Evolutionary conservation across 2,797 vertebrate species (phyloP).

Genomic region (Myotis vivesi): DNA sequence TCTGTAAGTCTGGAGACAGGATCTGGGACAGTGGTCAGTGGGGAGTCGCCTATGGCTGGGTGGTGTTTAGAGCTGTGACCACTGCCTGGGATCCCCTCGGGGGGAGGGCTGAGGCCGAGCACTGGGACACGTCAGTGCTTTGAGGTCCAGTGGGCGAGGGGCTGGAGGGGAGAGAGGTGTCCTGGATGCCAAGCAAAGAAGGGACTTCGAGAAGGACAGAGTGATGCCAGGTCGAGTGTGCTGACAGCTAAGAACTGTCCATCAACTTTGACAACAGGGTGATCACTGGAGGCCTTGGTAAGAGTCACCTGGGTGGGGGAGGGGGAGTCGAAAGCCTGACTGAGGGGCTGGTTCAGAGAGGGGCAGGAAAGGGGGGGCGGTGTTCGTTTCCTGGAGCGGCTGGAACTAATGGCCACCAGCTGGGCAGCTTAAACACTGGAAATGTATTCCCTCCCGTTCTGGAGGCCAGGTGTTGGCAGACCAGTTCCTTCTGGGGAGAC

Average conservation of each 20-base stretch:
- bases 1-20: not conserved
- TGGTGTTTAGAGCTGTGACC: not conserved
- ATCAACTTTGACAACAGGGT: not conserved
- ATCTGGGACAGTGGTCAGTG: not conserved
- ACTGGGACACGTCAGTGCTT: not conserved
- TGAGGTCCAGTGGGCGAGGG: not conserved
- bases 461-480: not conserved
- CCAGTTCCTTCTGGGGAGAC: not conserved
- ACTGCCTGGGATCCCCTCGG: not conserved
- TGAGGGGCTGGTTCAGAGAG: not conserved
- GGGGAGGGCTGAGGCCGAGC: not conserved
- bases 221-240: not conserved
- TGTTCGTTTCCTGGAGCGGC: not conserved
- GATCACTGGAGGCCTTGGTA: not conserved
- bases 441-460: not conserved
- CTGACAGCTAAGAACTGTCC: not conserved
- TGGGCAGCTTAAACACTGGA: not conserved
- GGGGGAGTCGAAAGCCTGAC: not conserved
- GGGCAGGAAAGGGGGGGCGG: not conserved
- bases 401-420: not conserved
- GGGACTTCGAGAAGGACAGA: not conserved
- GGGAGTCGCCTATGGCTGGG: not conserved
- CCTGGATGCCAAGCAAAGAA: not conserved
- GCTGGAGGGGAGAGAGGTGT: not conserved
- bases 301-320: not conserved